Percentiles rank a stretch among this genome's conserved stretches.
Evolutionary conservation across 2,888 invertebrate genomes (phyloP).

Genomic region (Phaedon cochleariae): DNA sequence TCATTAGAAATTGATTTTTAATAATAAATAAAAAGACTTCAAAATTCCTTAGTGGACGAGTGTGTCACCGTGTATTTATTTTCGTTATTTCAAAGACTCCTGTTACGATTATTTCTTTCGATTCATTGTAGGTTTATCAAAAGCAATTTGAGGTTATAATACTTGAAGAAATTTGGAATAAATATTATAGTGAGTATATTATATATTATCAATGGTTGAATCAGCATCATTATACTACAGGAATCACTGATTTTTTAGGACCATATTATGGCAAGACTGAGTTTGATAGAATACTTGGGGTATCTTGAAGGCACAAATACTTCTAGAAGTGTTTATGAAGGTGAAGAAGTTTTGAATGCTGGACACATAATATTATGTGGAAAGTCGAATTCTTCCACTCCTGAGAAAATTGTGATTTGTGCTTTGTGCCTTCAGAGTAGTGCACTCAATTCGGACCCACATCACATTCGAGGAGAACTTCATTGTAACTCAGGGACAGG

Average conservation of each 20-base stretch:
- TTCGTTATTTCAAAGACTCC: background rate
- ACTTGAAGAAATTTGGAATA: too few species aligned
- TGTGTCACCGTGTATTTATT: background rate
- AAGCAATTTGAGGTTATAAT: background rate
- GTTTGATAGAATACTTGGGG: background rate
- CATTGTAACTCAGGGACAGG: background rate
- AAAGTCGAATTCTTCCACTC: background rate
- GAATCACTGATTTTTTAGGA: background rate
- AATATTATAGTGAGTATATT: too few species aligned
- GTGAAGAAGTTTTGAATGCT: constrained; percentile 20
- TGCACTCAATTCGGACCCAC: constrained; percentile 14
- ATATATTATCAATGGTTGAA: background rate
- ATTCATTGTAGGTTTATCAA: background rate
- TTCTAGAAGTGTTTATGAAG: constrained; percentile 18
- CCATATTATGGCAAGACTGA: background rate
- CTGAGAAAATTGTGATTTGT: background rate
- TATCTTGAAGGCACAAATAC: constrained; percentile 7
- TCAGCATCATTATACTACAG: too few species aligned
- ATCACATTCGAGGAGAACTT: constrained; percentile 13
- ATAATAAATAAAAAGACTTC: background rate
- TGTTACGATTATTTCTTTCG: background rate
- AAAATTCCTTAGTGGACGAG: background rate
- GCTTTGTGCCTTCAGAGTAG: constrained; percentile 6
- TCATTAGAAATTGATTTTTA: background rate
- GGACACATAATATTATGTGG: constrained; percentile 6